Evolutionary conservation across 2,797 vertebrate species (phyloP).

Genomic region (Notamacropus eugenii): DNA sequence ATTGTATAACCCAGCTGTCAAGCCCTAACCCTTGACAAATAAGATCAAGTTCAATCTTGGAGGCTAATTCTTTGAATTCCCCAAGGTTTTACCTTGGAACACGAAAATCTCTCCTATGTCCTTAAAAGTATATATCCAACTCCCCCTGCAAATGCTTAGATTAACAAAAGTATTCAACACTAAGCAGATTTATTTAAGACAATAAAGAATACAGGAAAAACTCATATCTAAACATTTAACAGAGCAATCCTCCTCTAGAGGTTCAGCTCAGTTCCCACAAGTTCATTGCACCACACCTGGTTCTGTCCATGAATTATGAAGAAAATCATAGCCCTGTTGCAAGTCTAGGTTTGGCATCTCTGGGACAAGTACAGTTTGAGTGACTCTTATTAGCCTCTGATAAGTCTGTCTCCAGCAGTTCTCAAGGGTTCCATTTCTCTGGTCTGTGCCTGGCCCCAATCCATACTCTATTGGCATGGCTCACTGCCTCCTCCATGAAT

Average conservation of each 20-base stretch:
- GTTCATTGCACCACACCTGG: background rate
- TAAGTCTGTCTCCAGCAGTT: background rate
- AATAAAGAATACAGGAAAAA: background rate
- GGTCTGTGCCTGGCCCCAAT: background rate
- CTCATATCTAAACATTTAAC: background rate
- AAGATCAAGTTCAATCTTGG: background rate
- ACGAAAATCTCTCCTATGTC: background rate
- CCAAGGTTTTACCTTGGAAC: background rate
- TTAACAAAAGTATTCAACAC: background rate
- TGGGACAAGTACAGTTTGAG: background rate
- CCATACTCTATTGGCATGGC: background rate
- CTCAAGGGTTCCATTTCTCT: background rate
- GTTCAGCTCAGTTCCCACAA: background rate
- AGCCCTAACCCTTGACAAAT: background rate
- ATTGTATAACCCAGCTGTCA: background rate
- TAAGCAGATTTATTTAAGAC: background rate
- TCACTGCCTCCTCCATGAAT: background rate
- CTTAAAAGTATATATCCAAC: background rate
- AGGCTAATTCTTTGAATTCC: background rate
- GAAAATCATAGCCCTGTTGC: background rate
- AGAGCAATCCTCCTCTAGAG: background rate
- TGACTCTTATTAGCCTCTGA: background rate
- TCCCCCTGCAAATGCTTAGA: background rate
- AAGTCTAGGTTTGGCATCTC: background rate
- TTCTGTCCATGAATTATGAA: background rate